Conservation (phyloP, 2,888 invertebrate species). For the Podabrus alpinus region DNA sequence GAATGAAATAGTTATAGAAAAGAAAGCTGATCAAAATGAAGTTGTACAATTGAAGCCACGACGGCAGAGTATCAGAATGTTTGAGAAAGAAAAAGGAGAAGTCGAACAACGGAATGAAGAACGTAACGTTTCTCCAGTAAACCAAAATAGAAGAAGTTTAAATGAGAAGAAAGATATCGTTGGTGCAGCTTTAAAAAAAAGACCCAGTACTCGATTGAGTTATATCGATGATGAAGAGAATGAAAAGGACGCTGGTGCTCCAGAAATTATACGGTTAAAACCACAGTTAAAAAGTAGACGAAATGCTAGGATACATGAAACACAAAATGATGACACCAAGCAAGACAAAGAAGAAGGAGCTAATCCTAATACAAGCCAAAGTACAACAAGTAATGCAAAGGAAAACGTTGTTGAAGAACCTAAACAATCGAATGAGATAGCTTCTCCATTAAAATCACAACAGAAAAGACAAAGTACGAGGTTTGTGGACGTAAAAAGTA, state of each 20-base stretch:
- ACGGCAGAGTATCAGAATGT: not conserved
- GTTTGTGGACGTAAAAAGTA: not conserved
- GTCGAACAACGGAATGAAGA: not conserved
- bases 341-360: not conserved
- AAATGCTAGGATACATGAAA: not conserved
- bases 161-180: not conserved
- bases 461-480: not conserved
- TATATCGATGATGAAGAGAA: not conserved
- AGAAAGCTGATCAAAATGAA: not conserved
- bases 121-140: not conserved
- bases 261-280: not conserved
- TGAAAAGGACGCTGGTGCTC: not conserved
- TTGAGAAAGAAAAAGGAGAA: no score
- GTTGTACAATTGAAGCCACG: not conserved
- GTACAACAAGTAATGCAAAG: not conserved
- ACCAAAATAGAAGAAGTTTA: not conserved
- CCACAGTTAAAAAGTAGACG: not conserved
- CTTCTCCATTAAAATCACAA: not conserved
- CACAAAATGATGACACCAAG: not conserved
- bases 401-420: not conserved
- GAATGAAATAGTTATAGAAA: not conserved
- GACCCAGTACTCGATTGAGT: not conserved
- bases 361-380: not conserved
- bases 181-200: not conserved
- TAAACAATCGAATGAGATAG: not conserved